A percentile compares a stretch with the other conserved stretches of the same genome.
Conservation (phyloP, 2,888 invertebrate species). For the Spodoptera picta region DNA sequence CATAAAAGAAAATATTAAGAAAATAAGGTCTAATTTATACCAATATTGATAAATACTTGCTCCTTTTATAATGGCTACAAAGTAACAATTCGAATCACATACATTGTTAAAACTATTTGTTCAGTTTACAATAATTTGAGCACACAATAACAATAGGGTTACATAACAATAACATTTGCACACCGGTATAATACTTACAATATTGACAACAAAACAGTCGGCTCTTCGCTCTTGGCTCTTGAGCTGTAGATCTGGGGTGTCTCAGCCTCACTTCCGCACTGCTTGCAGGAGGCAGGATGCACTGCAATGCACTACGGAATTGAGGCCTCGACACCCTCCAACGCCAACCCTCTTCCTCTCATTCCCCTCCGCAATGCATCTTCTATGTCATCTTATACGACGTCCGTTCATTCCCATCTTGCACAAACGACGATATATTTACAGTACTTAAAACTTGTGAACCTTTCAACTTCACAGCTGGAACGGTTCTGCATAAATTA, state of each 20-base stretch:
- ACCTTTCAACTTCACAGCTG: conserved; percentile 42
- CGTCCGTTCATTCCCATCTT: conserved; percentile 46
- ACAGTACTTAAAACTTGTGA: conserved; percentile 35
- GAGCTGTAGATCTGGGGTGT: conserved; percentile 72
- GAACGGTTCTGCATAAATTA: conserved; percentile 47
- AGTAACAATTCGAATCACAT: too few species aligned
- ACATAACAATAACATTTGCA: conserved; percentile 17
- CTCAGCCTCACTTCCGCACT: conserved; percentile 97
- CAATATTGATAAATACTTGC: too few species aligned
- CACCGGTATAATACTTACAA: conserved; percentile 28
- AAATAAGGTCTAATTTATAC: too few species aligned
- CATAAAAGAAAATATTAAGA: too few species aligned
- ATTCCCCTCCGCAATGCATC: conserved; percentile 51
- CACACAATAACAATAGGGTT: conserved; percentile 15
- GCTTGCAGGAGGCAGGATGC: conserved; percentile 95
- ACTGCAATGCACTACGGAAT: conserved; percentile 99
- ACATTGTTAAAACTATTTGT: background rate
- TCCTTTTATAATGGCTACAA: background rate
- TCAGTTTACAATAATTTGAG: conserved; percentile 1
- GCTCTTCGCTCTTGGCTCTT: conserved; percentile 41
- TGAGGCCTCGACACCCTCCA: conserved; percentile 91
- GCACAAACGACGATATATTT: conserved; percentile 34
- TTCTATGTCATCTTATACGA: conserved; percentile 49
- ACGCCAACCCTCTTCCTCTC: conserved; percentile 55
- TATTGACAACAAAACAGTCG: conserved; percentile 39